Evolutionary conservation across 2,888 invertebrate species (phyloP), one percentile per base, ranked within the genome.

Genomic region (Euclidia mi): DNA sequence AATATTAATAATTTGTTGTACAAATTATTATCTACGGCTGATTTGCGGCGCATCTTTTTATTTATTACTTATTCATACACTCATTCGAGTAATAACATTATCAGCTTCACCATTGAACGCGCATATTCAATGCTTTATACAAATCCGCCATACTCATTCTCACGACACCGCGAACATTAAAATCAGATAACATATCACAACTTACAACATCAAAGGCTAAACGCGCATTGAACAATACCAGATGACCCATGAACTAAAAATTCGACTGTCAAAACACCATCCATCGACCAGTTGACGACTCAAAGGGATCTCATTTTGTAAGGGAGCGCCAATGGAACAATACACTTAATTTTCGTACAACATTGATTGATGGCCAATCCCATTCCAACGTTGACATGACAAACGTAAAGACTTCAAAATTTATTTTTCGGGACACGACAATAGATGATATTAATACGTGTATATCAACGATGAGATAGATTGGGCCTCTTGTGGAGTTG

Each of bases 281-380:
- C 77, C 71, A 76, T 70, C 63, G 69, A 65, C 59, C 46, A 47
- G 55, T 62, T 70, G 76, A 71, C 71, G 74, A 67, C 52, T 82
- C 77, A 83, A 87, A 87, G 78, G 81, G 76, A 78, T 64, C 72
- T 81, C 85, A 78, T 84, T 84, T 70, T 84, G 76, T 84, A 81
- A 87, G 84, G 88, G 89, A 88, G 87, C 84, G 88, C 75, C 83
- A 63, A 56, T 75, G 84, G 90, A 92, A 93, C 92, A 93, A 93
- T 93, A 82, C 82, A 78, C 74, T 82, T 92, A 91, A 92, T 93
- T 91, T 90, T 87, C 81, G 79, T 87, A 78, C 78, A 82, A 79
- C 76, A 69, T 82, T 93, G 94, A 94, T 94, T 89, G 92, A 93
- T 93, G 75, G 88, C 84, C 90, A 81, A 89, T 89, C 85, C 68